Evolutionary conservation across 2,888 invertebrate genomes (phyloP).

Genomic region (Conistra vaccinii): DNA sequence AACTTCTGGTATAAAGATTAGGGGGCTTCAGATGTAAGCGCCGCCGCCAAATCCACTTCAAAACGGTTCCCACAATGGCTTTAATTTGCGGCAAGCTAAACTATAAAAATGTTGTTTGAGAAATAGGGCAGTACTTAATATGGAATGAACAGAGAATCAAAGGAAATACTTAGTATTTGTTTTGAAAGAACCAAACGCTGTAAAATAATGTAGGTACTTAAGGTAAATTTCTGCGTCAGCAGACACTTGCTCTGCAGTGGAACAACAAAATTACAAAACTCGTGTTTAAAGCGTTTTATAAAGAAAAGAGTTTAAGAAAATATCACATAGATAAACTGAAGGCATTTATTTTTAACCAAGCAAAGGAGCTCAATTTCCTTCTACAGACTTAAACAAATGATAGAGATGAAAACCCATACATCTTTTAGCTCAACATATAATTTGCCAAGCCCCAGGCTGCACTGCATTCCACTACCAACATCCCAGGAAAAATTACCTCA

Average conservation of each 20-base stretch:
- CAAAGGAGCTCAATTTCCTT: constrained; percentile 1
- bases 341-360: constrained; percentile 7
- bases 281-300: background rate
- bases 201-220: background rate
- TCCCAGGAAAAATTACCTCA: background rate
- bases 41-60: constrained; percentile 24
- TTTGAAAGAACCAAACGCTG: background rate
- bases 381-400: constrained; percentile 9
- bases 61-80: constrained; percentile 26
- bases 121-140: constrained; percentile 29
- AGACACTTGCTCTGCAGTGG: background rate
- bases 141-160: constrained; percentile 1
- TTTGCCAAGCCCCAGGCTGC: background rate
- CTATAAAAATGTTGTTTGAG: constrained; percentile 21
- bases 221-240: background rate
- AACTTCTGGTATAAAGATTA: constrained; percentile 7
- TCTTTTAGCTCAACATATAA: background rate
- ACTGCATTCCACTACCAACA: background rate
- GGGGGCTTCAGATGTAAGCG: background rate
- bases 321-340: background rate
- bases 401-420: constrained; percentile 3
- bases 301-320: background rate
- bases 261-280: background rate
- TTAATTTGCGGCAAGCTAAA: constrained; percentile 30
- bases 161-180: background rate